phyloP scores from a whole-genome alignment of 1,140 invertebrate species.

The Spodoptera frugiperda region DNA sequence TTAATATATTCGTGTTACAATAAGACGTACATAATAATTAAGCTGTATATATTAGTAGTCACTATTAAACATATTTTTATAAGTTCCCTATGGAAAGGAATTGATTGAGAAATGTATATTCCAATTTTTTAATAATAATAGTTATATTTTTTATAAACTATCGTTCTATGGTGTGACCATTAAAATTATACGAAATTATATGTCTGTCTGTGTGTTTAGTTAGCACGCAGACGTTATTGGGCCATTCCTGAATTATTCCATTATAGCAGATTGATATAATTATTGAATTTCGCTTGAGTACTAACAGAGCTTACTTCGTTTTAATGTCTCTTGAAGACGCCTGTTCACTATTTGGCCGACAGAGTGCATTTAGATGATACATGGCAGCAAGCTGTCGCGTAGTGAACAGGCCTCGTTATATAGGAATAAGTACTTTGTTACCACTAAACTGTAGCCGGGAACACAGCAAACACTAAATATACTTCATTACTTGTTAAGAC shows the following conservation, averaged over 20 bases:
- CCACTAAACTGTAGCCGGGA: slow-evolving; percentile 26
- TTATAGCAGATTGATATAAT: slow-evolving; percentile 8
- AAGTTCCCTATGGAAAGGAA: slow-evolving; percentile 46
- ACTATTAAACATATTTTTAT: slow-evolving; percentile 40
- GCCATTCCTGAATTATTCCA: slow-evolving; percentile 46
- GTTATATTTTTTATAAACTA: slow-evolving; percentile 44
- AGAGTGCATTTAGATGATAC: neutral
- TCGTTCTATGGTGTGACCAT: slow-evolving; percentile 43
- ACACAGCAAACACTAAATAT: slow-evolving; percentile 4
- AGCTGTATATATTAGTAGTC: slow-evolving; percentile 40
- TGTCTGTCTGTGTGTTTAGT: slow-evolving; percentile 7
- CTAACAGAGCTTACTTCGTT: slow-evolving; percentile 31
- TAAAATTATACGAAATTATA: slow-evolving; percentile 19
- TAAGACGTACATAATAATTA: slow-evolving; percentile 46
- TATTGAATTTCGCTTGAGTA: slow-evolving; percentile 27
- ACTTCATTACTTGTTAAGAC: slow-evolving; percentile 20
- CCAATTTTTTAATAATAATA: slow-evolving; percentile 36
- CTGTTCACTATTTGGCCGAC: neutral
- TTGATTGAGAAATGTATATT: slow-evolving; percentile 48
- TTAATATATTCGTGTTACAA: slow-evolving; percentile 40
- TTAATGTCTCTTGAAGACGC: neutral
- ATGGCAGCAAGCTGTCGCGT: neutral
- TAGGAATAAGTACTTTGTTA: slow-evolving; percentile 37
- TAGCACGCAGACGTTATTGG: neutral
- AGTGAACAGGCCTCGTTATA: neutral